These are phyloP conservation scores for Campylomormyrus numenius DNA, from an alignment of 2,113 vertebrate genomes.

Conservation along the genomic window DNA sequence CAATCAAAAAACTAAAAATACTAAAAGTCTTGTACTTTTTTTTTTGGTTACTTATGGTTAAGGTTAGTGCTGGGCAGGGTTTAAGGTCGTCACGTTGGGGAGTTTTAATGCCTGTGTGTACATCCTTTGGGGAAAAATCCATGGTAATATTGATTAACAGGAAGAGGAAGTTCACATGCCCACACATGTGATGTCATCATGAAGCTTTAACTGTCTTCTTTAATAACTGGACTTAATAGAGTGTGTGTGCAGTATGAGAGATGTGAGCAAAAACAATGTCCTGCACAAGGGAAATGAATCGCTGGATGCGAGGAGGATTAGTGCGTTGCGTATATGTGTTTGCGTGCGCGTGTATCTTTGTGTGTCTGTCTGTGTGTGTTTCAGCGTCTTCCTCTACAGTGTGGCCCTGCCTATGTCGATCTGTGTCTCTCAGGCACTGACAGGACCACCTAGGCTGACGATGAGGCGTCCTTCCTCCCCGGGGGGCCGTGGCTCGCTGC, in stretches of 20 bases:
- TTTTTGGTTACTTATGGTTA: background rate
- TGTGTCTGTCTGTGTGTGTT: background rate
- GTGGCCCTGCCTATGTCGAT: constrained; percentile 41
- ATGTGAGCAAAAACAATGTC: background rate
- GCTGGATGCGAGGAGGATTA: background rate
- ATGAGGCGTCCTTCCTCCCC: constrained; percentile 35
- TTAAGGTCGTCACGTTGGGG: background rate
- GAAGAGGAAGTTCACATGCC: background rate
- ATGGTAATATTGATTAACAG: background rate
- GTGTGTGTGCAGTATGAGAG: background rate
- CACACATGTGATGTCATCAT: background rate
- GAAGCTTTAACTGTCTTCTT: background rate
- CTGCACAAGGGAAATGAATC: background rate
- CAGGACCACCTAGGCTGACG: constrained; percentile 54
- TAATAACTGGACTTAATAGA: background rate
- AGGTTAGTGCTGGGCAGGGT: background rate
- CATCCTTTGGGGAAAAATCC: background rate
- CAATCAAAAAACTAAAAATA: background rate
- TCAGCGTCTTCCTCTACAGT: background rate
- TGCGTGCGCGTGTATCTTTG: background rate
- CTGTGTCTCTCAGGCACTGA: constrained; percentile 20
- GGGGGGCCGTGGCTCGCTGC: constrained; percentile 19
- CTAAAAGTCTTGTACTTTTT: background rate
- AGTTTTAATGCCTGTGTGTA: background rate
- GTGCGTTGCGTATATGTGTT: background rate